These are phyloP conservation scores for Narcine bancroftii DNA, from an alignment of 2,113 vertebrate species.

Conservation along the genomic window DNA sequence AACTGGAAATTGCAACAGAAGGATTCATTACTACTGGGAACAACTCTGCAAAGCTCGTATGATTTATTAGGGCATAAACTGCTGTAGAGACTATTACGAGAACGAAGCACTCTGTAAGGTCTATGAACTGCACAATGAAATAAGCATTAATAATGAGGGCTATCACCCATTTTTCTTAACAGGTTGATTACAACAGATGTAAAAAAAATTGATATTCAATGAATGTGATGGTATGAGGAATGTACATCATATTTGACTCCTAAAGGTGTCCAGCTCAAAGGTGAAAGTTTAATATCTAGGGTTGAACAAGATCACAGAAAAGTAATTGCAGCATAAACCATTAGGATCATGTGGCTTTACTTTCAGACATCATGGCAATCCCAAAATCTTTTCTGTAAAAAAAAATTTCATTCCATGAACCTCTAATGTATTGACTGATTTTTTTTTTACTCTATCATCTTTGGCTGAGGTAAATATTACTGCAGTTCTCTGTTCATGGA, in stretches of 20 bases:
- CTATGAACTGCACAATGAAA: conserved; percentile 62
- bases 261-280: background rate
- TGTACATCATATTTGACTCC: background rate
- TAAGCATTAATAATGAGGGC: conserved; percentile 56
- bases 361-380: background rate
- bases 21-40: conserved; percentile 63
- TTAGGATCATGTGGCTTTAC: background rate
- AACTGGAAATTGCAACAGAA: conserved; percentile 67
- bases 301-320: background rate
- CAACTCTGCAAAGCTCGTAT: conserved; percentile 57
- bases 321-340: background rate
- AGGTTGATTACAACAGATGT: background rate
- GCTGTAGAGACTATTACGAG: conserved; percentile 60
- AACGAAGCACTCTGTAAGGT: conserved; percentile 61
- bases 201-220: conserved; percentile 23
- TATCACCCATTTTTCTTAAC: conserved; percentile 33
- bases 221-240: background rate
- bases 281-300: background rate
- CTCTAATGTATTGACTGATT: background rate
- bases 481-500: background rate
- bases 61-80: conserved; percentile 73
- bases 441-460: background rate
- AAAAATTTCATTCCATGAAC: background rate
- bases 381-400: background rate
- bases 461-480: background rate